Conservation (phyloP, 2,888 invertebrate genomes). For the Ligdia adustata region DNA sequence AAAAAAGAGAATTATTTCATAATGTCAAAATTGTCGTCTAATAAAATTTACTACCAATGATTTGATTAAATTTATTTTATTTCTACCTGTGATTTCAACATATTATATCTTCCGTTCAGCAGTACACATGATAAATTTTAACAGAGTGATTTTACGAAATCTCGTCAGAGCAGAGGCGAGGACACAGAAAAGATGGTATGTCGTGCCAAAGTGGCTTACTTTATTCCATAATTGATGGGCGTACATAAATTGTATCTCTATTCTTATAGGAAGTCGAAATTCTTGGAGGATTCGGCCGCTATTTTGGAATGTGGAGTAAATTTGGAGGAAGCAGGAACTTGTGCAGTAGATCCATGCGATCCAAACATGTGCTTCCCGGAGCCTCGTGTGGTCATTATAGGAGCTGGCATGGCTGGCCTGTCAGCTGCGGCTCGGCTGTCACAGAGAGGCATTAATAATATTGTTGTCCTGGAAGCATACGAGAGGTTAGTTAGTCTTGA, state of each 20-base stretch:
- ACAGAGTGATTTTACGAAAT: conserved; percentile 36
- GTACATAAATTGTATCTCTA: conserved; percentile 29
- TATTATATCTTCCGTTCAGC: conserved; percentile 15
- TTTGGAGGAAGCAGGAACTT: conserved; percentile 63
- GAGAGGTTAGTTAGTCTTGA: conserved; percentile 87
- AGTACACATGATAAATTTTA: conserved; percentile 49
- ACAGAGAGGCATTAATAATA: conserved; percentile 87
- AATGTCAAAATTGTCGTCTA: not conserved
- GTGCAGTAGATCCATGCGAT: conserved; percentile 61
- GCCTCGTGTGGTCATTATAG: conserved; percentile 89
- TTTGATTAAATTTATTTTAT: not conserved
- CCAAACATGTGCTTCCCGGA: conserved; percentile 65
- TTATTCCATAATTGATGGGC: conserved; percentile 30
- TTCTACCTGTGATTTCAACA: not conserved
- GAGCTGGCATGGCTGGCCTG: conserved; percentile 92
- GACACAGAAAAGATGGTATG: conserved; percentile 54
- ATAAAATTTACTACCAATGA: not conserved
- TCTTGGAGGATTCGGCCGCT: conserved; percentile 38
- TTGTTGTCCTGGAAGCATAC: conserved; percentile 89
- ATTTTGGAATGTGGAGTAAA: conserved; percentile 59
- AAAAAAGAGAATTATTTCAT: not conserved
- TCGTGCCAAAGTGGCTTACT: conserved; percentile 31
- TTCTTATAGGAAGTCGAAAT: conserved; percentile 48
- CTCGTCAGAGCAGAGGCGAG: conserved; percentile 46
- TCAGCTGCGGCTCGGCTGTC: conserved; percentile 89